Evolutionary conservation across 2,113 vertebrate species (phyloP).

Genomic region (Oceanodroma tethys): DNA sequence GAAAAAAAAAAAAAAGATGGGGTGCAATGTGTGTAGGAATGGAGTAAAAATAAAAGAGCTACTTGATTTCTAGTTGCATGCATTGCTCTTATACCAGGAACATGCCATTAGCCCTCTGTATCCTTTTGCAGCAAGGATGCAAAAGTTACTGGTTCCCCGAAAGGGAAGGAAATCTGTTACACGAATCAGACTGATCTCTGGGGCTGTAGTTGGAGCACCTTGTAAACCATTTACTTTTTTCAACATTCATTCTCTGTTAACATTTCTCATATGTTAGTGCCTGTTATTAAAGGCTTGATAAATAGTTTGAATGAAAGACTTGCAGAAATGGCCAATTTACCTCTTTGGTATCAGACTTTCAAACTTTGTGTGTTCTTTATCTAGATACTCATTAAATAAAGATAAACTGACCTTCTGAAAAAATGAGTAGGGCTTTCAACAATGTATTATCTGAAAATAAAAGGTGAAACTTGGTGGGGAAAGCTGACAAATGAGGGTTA

Average conservation of each 20-base stretch:
- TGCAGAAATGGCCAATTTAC: not conserved
- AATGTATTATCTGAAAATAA: not conserved
- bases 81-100: not conserved
- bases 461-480: not conserved
- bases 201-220: not conserved
- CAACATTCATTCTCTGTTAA: not conserved
- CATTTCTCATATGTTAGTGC: not conserved
- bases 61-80: not conserved
- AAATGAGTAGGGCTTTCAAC: not conserved
- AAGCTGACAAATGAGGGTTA: not conserved
- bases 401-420: not conserved
- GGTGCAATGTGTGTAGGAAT: not conserved
- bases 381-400: not conserved
- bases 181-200: not conserved
- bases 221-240: not conserved
- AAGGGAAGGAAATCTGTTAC: constrained; percentile 5
- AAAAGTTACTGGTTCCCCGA: not conserved
- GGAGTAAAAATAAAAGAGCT: not conserved
- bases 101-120: not conserved
- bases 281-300: not conserved
- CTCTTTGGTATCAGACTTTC: not conserved
- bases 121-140: not conserved
- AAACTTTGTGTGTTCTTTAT: not conserved
- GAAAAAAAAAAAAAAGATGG: not conserved
- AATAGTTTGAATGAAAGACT: not conserved